Evolutionary conservation across 1,140 invertebrate genomes (phyloP), one percentile per base, ranked within the genome.

Genomic region (Bombus sylvicola): DNA sequence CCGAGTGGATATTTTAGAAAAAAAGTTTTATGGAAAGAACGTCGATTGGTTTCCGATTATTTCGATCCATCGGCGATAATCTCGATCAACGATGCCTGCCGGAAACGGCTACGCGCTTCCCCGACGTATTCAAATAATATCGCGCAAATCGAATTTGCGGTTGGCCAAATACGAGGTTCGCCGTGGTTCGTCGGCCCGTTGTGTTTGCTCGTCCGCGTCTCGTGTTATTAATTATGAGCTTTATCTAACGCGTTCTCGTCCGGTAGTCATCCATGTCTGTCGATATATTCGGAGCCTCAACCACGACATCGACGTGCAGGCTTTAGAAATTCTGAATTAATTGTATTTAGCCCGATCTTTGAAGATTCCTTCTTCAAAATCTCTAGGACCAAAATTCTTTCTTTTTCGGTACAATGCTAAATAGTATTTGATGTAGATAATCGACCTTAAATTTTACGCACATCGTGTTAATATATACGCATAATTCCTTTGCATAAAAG

Each of bases 111-210:
- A n/a, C 22, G 37, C 57, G 76, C 18, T 66, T 43, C 59, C n/a
- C 25, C 39, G n/a, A 10, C 39, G 18, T 43, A 66, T 66, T 78
- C 76, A 43, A 78, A 78, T 43, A 64, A 66, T 78, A 78, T 78
- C 76, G 76, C 37, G 76, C 22, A 79, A 78, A 78, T 78, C 76
- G 62, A 79, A 79, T 79, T 79, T 68, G 77, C 77, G 77, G 77
- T 68, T 47, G 39, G 39, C 62, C 62, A 79, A 79, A 79, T 79
- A 34, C 59, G 77, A 66, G 31, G 39, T 4, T 41, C 39, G 28
- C 1, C 62, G n/a, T 13, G n/a, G 62, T n/a, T 18, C 39, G 10
- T 25, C 39, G 28, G 12, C 47, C 10, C 59, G 41, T 79, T 47
- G 59, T 64, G 37, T 78, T 66, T 66, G 37, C 28, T 12, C 4